phyloP scores from a whole-genome alignment of 1,140 invertebrate species.

The Drosophila teissieri region DNA sequence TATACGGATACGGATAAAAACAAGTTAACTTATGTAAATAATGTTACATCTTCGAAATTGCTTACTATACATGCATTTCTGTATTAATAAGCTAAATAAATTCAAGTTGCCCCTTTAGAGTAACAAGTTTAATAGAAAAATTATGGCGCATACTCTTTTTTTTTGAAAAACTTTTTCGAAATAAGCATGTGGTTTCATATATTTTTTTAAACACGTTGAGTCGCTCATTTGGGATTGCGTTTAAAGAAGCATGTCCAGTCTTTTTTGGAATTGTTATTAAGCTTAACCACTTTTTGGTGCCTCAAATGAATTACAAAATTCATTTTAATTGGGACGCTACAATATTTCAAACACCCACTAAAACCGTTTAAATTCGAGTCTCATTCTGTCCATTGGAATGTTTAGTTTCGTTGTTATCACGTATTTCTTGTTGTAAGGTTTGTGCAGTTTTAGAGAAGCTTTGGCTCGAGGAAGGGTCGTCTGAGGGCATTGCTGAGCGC shows the following conservation, averaged over 20 bases:
- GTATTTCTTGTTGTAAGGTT: conserved; percentile 44
- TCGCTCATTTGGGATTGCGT: background rate
- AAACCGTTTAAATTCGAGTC: conserved; percentile 70
- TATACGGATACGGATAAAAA: background rate
- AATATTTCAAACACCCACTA: background rate
- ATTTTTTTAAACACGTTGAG: background rate
- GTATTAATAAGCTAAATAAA: background rate
- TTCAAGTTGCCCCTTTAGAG: background rate
- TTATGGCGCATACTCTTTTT: background rate
- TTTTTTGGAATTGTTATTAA: background rate
- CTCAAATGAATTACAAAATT: background rate
- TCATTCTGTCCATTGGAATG: conserved; percentile 64
- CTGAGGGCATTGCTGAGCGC: conserved; percentile 29
- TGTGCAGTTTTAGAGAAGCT: conserved; percentile 59
- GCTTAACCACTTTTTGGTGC: background rate
- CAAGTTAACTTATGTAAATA: background rate
- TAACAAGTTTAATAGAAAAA: background rate
- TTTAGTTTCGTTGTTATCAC: conserved; percentile 25
- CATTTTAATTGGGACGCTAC: background rate
- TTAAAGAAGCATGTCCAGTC: conserved; percentile 3
- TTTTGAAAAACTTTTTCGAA: background rate
- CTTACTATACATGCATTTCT: conserved; percentile 4
- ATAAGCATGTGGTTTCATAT: background rate
- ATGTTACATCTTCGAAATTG: background rate
- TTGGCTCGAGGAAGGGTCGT: conserved; percentile 17